phyloP scores from a whole-genome alignment of 2,888 invertebrate genomes.

The Heliothis peltigera region DNA sequence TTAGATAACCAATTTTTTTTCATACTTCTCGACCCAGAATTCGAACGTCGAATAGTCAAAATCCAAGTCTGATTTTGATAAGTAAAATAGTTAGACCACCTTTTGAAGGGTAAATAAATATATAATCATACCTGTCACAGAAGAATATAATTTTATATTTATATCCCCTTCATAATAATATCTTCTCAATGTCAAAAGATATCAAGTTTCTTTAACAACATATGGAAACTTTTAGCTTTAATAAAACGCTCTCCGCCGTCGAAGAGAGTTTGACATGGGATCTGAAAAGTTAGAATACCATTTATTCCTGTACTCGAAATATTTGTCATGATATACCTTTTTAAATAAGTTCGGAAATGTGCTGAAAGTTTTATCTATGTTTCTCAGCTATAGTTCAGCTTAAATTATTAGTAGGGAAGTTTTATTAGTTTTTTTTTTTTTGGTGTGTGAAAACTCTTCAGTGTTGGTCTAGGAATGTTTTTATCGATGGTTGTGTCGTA shows the following conservation, averaged over 20 bases:
- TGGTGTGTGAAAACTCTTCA: too few relatives aligned
- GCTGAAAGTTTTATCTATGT: slow-evolving; percentile 36
- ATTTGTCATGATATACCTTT: slow-evolving; percentile 43
- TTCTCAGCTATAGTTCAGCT: slow-evolving; percentile 18
- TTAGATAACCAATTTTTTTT: too few relatives aligned
- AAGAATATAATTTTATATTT: not conserved
- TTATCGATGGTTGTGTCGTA: too few relatives aligned
- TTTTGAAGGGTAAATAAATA: too few relatives aligned
- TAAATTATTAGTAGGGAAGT: not conserved
- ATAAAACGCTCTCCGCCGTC: slow-evolving; percentile 41
- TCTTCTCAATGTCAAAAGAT: slow-evolving; percentile 9
- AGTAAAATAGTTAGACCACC: too few relatives aligned
- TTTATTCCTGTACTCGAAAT: slow-evolving; percentile 36
- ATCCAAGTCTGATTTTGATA: too few relatives aligned
- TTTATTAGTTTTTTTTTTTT: too few relatives aligned
- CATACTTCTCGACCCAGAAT: too few relatives aligned
- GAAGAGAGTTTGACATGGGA: slow-evolving; percentile 53
- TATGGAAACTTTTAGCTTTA: slow-evolving; percentile 45
- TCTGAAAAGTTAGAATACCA: slow-evolving; percentile 17
- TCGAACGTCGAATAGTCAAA: too few relatives aligned
- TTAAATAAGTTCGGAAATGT: slow-evolving; percentile 39
- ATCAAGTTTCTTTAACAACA: slow-evolving; percentile 33
- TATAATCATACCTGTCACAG: too few relatives aligned
- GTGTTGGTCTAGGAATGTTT: too few relatives aligned
- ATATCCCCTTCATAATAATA: slow-evolving; percentile 13